A percentile compares a stretch with the other conserved stretches of the same genome.
phyloP scores from a whole-genome alignment of 2,113 vertebrate genomes.

The Syngnathus floridae region DNA sequence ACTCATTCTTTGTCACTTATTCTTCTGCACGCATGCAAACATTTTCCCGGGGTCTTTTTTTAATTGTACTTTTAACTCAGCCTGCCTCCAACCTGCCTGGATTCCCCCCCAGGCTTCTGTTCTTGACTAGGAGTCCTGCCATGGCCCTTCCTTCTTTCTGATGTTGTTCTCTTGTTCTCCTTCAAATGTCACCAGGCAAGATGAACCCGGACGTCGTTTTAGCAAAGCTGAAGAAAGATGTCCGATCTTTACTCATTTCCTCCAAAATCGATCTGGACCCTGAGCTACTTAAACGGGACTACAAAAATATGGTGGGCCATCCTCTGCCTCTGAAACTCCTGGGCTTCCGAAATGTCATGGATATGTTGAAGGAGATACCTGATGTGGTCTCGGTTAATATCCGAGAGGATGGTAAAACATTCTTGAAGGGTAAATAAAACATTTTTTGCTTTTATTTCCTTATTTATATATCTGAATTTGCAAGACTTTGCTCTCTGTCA shows the following conservation, averaged over 20 bases:
- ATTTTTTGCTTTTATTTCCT: not conserved
- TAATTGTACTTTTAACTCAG: too few relatives aligned
- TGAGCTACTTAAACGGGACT: conserved; percentile 75
- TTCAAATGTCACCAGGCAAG: conserved; percentile 12
- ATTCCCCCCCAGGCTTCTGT: too few relatives aligned
- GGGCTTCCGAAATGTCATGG: conserved; percentile 77
- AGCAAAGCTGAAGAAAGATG: conserved; percentile 76
- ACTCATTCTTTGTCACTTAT: too few relatives aligned
- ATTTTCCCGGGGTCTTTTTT: too few relatives aligned
- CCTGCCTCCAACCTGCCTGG: too few relatives aligned
- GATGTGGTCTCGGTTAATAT: conserved; percentile 73
- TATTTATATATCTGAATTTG: not conserved
- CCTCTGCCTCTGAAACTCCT: conserved; percentile 74
- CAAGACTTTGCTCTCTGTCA: not conserved
- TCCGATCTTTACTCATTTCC: conserved; percentile 80
- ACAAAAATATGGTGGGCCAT: conserved; percentile 73
- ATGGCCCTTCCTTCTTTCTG: too few relatives aligned
- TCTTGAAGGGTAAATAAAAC: conserved; percentile 73
- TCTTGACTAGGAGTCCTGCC: too few relatives aligned
- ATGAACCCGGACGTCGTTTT: conserved; percentile 69
- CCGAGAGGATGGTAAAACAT: conserved; percentile 46
- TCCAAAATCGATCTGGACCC: conserved; percentile 75
- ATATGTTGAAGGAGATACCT: conserved; percentile 81
- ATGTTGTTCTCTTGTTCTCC: not conserved
- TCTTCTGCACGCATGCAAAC: too few relatives aligned